These are phyloP conservation scores for Aradus depressus DNA, from an alignment of 2,888 invertebrate species.

Conservation along the genomic window DNA sequence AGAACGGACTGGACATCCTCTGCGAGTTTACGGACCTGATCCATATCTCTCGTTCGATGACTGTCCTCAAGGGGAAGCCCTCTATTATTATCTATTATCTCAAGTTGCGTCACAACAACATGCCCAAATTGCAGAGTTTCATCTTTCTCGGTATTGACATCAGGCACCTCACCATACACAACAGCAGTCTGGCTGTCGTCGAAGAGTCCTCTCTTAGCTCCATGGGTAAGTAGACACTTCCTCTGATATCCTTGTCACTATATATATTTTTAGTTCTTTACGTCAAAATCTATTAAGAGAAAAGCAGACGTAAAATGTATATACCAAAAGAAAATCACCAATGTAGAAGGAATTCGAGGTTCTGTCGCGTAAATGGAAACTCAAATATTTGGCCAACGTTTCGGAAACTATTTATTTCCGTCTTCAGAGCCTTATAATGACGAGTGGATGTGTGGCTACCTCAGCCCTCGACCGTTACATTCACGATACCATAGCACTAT, in stretches of 20 bases:
- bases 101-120: slow-evolving; percentile 73
- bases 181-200: slow-evolving; percentile 75
- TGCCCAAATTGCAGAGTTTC: slow-evolving; percentile 74
- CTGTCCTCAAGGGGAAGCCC: slow-evolving; percentile 61
- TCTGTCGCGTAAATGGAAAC: no score
- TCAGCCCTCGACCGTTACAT: no score
- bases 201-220: slow-evolving; percentile 80
- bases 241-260: not conserved
- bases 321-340: no score
- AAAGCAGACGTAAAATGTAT: no score
- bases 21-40: slow-evolving; percentile 76
- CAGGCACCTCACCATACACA: slow-evolving; percentile 76
- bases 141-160: slow-evolving; percentile 79
- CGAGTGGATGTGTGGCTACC: no score
- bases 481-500: no score
- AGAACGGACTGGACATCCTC: slow-evolving; percentile 75
- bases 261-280: no score
- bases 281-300: no score
- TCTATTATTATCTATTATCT: slow-evolving; percentile 75
- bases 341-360: no score
- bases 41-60: slow-evolving; percentile 70
- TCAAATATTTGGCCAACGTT: no score
- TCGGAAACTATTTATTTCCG: no score
- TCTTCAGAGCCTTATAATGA: no score
- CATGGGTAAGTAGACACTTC: slow-evolving; percentile 50